phyloP scores from a whole-genome alignment of 1,140 invertebrate species.

The Sycophaga agraensis region DNA sequence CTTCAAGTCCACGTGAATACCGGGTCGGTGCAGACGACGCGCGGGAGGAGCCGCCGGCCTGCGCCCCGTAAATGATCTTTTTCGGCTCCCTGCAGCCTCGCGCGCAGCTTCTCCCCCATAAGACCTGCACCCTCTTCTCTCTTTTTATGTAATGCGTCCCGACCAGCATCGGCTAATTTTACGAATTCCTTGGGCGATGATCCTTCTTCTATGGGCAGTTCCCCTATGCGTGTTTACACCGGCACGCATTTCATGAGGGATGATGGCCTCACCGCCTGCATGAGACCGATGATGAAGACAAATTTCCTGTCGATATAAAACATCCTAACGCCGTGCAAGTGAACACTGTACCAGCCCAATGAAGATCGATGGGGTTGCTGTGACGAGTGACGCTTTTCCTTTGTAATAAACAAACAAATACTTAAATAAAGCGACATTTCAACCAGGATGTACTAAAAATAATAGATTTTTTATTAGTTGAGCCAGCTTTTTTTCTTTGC shows the following conservation, averaged over 20 bases:
- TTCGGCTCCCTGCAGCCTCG: slow-evolving; percentile 33
- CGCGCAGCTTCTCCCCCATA: background rate
- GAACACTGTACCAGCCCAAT: no score
- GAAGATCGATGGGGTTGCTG: no score
- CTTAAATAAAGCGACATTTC: no score
- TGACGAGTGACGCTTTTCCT: no score
- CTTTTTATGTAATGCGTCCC: slow-evolving; percentile 14
- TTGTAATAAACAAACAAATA: no score
- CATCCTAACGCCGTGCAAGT: no score
- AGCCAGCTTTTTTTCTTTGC: no score
- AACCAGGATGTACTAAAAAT: no score
- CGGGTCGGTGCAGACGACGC: background rate
- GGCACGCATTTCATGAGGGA: background rate
- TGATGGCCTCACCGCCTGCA: background rate
- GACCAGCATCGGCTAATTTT: slow-evolving; percentile 26
- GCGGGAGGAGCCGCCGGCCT: slow-evolving; percentile 28
- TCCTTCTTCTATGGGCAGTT: no score
- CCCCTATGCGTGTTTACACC: no score
- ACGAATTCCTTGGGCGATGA: slow-evolving; percentile 30
- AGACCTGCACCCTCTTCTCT: slow-evolving; percentile 2
- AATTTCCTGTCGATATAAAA: background rate
- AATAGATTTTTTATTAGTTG: no score
- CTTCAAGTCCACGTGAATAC: slow-evolving; percentile 41
- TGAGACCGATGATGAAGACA: background rate
- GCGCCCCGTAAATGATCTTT: slow-evolving; percentile 46